These are phyloP conservation scores for Mesorhabditis sp. DNA, from an alignment of 2,888 invertebrate species.

Conservation along the genomic window DNA sequence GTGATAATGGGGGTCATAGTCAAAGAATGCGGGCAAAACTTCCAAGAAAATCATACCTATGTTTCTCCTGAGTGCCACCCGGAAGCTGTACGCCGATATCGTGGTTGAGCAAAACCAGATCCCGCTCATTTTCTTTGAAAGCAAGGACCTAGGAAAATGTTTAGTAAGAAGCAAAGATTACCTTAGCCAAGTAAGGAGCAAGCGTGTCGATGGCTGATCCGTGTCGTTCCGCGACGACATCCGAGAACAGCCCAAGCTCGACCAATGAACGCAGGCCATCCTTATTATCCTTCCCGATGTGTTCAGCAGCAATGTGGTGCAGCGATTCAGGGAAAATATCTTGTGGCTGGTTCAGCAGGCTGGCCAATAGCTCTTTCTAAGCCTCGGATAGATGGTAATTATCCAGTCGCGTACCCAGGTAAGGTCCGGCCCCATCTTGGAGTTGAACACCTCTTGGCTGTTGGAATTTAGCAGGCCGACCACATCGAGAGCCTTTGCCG, in stretches of 20 bases:
- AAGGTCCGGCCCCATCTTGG: constrained; percentile 81
- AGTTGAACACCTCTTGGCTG: constrained; percentile 84
- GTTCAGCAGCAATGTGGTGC: constrained; percentile 76
- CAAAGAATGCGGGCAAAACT: no score
- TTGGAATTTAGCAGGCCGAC: constrained; percentile 82
- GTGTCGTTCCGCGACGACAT: constrained; percentile 74
- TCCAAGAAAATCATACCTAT: not conserved
- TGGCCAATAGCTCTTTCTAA: constrained; percentile 79
- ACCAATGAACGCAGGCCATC: constrained; percentile 40
- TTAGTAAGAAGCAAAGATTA: constrained; percentile 7
- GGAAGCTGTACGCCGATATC: constrained; percentile 88
- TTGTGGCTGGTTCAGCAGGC: constrained; percentile 76
- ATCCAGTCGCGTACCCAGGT: constrained; percentile 73
- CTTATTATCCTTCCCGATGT: constrained; percentile 67
- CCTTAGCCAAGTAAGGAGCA: constrained; percentile 70
- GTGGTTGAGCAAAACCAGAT: constrained; percentile 87
- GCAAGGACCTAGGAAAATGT: constrained; percentile 32
- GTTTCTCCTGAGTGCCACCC: constrained; percentile 62
- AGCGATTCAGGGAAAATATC: constrained; percentile 91
- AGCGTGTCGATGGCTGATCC: constrained; percentile 84
- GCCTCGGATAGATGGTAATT: constrained; percentile 30
- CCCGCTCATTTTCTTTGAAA: constrained; percentile 73
- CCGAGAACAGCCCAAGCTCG: constrained; percentile 77
- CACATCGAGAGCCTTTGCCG: constrained; percentile 79
- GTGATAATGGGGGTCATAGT: no score